phyloP scores from a whole-genome alignment of 2,113 vertebrate genomes.

The Macrotis lagotis region DNA sequence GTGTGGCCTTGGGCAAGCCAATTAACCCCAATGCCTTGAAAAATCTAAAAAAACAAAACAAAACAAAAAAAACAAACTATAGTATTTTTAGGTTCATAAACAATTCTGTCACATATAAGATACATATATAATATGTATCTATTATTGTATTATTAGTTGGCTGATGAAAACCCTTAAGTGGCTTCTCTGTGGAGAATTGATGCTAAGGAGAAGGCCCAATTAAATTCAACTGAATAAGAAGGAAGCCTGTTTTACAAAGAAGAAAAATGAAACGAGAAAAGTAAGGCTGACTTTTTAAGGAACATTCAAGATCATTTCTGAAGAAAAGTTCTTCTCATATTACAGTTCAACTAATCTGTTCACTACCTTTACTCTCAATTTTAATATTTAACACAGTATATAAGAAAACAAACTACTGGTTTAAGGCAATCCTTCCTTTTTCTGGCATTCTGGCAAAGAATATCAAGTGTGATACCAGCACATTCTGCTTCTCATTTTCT shows the following conservation, averaged over 20 bases:
- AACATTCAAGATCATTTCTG: conserved; percentile 52
- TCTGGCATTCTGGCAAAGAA: conserved; percentile 76
- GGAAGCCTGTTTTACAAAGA: conserved; percentile 55
- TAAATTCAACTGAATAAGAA: conserved; percentile 48
- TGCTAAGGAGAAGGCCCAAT: conserved; percentile 39
- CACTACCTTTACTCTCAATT: conserved; percentile 79
- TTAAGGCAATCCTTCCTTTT: conserved; percentile 78
- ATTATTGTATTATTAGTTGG: conserved; percentile 8
- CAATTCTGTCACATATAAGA: conserved; percentile 53
- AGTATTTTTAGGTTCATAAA: conserved; percentile 54
- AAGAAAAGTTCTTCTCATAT: conserved; percentile 75
- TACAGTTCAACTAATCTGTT: conserved; percentile 69
- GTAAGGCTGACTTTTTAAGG: conserved; percentile 61
- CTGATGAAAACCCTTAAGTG: conserved; percentile 52
- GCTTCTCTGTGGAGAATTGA: conserved; percentile 42
- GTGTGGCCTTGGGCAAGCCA: too few relatives aligned
- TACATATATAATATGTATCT: conserved; percentile 56
- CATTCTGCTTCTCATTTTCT: conserved; percentile 77
- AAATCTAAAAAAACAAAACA: too few relatives aligned
- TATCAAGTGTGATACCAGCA: conserved; percentile 77
- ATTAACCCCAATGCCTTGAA: too few relatives aligned
- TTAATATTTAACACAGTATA: conserved; percentile 77
- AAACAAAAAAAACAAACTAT: too few relatives aligned
- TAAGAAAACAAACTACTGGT: conserved; percentile 79
- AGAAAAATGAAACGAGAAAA: conserved; percentile 53